phyloP scores from a whole-genome alignment of 1,140 invertebrate genomes.

The Lasioglossum baleicum region DNA sequence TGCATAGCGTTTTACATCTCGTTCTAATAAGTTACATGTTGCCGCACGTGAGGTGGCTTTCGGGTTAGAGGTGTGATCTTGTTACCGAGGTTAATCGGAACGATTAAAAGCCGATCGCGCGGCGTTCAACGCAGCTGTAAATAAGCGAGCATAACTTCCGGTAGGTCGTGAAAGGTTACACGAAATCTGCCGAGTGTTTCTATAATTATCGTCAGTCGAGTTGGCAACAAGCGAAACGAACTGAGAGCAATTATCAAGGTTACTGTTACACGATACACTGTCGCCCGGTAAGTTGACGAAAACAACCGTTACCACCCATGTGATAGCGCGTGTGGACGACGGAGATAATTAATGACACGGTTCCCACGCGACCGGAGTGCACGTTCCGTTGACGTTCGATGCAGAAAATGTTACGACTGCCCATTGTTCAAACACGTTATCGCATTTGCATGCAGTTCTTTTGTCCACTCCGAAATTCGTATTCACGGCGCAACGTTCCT shows the following conservation, averaged over 20 bases:
- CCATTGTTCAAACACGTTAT: not conserved
- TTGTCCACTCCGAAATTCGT: too few relatives aligned
- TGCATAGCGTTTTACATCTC: too few relatives aligned
- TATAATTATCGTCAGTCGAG: slow-evolving; percentile 40
- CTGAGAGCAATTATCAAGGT: slow-evolving; percentile 45
- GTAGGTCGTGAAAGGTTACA: slow-evolving; percentile 32
- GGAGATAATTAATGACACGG: not conserved
- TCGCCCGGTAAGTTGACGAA: slow-evolving; percentile 10
- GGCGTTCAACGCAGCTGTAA: slow-evolving; percentile 5
- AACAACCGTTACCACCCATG: slow-evolving; percentile 22
- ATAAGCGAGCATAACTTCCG: slow-evolving; percentile 16
- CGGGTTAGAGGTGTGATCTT: slow-evolving; percentile 34
- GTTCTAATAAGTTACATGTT: not conserved
- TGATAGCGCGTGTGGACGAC: slow-evolving; percentile 7
- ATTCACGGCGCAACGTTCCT: too few relatives aligned
- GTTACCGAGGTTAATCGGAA: slow-evolving; percentile 33
- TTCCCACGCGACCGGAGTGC: not conserved
- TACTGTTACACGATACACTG: slow-evolving; percentile 31
- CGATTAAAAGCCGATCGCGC: slow-evolving; percentile 45
- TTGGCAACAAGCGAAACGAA: slow-evolving; percentile 30
- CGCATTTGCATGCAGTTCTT: too few relatives aligned
- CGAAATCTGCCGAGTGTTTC: slow-evolving; percentile 15
- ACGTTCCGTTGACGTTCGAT: not conserved
- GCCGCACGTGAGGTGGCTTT: slow-evolving; percentile 1
- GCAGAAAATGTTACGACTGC: not conserved